Percentiles rank a stretch among this genome's conserved stretches.
phyloP scores from a whole-genome alignment of 2,113 vertebrate species.

The Hyperopisus bebe region DNA sequence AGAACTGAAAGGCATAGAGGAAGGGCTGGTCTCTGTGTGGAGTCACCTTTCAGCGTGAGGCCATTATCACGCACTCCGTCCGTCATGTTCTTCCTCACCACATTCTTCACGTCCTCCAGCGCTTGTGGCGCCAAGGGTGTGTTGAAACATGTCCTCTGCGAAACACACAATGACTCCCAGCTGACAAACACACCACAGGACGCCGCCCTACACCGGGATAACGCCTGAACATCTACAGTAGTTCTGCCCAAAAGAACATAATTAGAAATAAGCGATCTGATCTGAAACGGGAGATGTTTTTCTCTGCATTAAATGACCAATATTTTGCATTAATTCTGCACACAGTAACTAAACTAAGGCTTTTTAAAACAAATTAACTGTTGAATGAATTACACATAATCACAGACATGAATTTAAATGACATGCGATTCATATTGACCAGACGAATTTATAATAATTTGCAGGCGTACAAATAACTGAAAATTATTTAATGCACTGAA shows the following conservation, averaged over 20 bases:
- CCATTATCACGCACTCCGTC: slow-evolving; percentile 86
- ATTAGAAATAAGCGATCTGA: background rate
- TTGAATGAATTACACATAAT: background rate
- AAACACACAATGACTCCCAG: background rate
- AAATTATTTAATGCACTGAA: background rate
- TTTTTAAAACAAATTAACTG: background rate
- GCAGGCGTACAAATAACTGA: background rate
- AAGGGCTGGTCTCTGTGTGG: background rate
- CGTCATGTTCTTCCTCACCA: slow-evolving; percentile 84
- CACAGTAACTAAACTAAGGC: background rate
- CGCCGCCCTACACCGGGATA: background rate
- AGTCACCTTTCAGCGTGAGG: slow-evolving; percentile 81
- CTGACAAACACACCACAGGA: background rate
- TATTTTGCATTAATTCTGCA: background rate
- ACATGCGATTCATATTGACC: background rate
- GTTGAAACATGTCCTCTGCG: slow-evolving; percentile 91
- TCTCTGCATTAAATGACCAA: background rate
- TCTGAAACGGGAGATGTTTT: background rate
- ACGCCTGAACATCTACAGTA: background rate
- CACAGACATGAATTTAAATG: background rate
- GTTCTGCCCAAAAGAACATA: background rate
- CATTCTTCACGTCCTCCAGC: slow-evolving; percentile 93
- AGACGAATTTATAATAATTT: background rate
- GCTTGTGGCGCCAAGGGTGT: slow-evolving; percentile 85
- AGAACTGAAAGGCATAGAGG: background rate